Base-by-base conservation (phyloP, 2,113 vertebrate genomes). In the Pyxicephalus adspersus region DNA sequence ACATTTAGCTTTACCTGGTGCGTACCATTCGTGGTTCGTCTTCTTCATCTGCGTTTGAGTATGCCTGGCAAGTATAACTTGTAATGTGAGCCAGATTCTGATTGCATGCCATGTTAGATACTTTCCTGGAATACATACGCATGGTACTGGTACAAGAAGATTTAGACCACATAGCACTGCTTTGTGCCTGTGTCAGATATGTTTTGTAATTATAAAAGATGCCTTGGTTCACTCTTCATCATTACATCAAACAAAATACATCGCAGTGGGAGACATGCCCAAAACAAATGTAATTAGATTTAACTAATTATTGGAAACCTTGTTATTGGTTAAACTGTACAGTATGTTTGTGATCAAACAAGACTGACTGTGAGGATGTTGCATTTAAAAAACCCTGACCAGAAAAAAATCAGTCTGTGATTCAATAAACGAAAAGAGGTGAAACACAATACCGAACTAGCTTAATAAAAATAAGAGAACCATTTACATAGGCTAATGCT, bases 401-500 rank as follows among this genome's bases (percentile, higher is more conserved):
- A 0, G 1, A 11, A 77, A n/a, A n/a, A 63, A 67, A 55, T n/a
- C 74, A 64, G 5, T 64, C 74, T 29, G 54, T 71, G 0, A 0
- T 5, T 11, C 61, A 19, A 0, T 70, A 57, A 72, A 73, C 74
- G 64, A 64, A 45, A 11, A 5, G 57, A 26, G 19, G 13, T 22
- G 71, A 78, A 9, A 68, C 3, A n/a, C 23, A 8, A 20, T 80
- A 50, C 55, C 82, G 11, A 0, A 34, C 67, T n/a, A 0, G 16
- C 64, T 63, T 66, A 51, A 54, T 50, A 81, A 58, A 76, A 75
- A 57, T 19, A 26, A 80, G 84, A 78, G 0, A 0, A 79, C 34
- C 74, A 82, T 83, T 87, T 83, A 83, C 84, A 81, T 51, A 60
- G 6, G 16, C 45, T 84, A 84, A 82, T 83, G 67, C 77, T 63